Conservation (phyloP, 2,797 vertebrate genomes). For the Malurus splendens region DNA sequence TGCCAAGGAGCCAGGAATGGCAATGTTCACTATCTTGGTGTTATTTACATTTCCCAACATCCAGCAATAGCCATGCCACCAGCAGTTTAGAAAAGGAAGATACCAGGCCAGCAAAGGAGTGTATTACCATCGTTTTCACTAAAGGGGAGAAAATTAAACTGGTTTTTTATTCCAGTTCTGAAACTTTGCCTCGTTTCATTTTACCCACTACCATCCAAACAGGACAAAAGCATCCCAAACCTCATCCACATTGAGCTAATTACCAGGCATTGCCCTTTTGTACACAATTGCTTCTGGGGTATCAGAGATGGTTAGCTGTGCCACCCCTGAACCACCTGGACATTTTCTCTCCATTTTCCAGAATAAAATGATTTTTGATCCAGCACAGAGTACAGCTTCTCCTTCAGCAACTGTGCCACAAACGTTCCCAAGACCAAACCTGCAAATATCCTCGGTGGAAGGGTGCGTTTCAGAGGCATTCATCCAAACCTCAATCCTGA, state of each 20-base stretch:
- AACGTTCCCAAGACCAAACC: background rate
- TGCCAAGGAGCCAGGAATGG: constrained; percentile 13
- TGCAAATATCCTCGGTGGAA: background rate
- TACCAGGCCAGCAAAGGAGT: rapidly evolving
- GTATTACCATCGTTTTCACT: rapidly evolving
- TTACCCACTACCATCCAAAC: background rate
- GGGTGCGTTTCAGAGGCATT: background rate
- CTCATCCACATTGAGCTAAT: background rate
- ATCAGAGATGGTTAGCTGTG: background rate
- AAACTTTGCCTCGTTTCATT: background rate
- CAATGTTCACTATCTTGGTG: constrained; percentile 2
- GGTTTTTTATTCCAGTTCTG: background rate
- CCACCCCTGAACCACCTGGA: background rate
- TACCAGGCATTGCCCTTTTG: background rate
- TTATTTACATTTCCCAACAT: constrained; percentile 54
- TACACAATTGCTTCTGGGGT: background rate
- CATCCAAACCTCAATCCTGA: background rate
- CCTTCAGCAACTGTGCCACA: background rate
- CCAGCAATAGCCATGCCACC: background rate
- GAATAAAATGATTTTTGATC: background rate
- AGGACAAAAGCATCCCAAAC: background rate
- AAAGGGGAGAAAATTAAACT: background rate
- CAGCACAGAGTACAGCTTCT: background rate
- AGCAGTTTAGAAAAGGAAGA: background rate
- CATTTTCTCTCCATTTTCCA: background rate